Evolutionary conservation across 2,888 invertebrate species (phyloP).

Genomic region (Ectemnius continuus): DNA sequence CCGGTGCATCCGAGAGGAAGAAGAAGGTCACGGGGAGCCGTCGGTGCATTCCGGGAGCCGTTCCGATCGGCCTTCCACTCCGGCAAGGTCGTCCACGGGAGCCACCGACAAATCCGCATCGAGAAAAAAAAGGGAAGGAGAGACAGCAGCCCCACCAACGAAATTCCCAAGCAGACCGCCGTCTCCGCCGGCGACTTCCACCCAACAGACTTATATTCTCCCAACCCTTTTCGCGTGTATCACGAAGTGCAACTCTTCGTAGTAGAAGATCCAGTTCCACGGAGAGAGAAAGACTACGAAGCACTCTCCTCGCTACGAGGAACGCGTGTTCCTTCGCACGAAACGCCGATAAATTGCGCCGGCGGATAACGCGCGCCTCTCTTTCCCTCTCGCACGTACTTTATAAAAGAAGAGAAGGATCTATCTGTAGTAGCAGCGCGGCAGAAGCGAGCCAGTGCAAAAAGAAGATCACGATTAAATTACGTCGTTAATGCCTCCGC

Average conservation of each 20-base stretch:
- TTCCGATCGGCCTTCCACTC: conserved; percentile 57
- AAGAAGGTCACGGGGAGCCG: conserved; percentile 52
- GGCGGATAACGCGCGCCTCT: background rate
- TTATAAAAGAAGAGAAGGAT: background rate
- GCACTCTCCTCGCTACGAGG: background rate
- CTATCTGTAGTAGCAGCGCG: background rate
- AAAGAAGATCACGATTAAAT: conserved; percentile 15
- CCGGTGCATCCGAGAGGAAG: conserved; percentile 55
- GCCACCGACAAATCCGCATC: conserved; percentile 50
- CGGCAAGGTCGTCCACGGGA: conserved; percentile 53
- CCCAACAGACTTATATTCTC: too few species aligned
- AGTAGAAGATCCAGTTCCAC: background rate
- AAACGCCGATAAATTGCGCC: conserved; percentile 2
- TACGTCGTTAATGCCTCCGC: conserved; percentile 24
- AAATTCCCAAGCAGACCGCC: background rate
- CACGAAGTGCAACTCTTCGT: too few species aligned
- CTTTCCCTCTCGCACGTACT: background rate
- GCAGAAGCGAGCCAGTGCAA: background rate
- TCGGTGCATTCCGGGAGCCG: conserved; percentile 58
- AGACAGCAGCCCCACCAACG: background rate
- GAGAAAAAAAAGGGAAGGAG: background rate
- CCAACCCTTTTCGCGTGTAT: too few species aligned
- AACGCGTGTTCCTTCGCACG: conserved; percentile 7
- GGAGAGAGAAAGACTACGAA: background rate
- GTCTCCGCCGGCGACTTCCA: background rate